Conservation (phyloP, 2,888 invertebrate species). For the Hirtodrosophila cameraria region DNA sequence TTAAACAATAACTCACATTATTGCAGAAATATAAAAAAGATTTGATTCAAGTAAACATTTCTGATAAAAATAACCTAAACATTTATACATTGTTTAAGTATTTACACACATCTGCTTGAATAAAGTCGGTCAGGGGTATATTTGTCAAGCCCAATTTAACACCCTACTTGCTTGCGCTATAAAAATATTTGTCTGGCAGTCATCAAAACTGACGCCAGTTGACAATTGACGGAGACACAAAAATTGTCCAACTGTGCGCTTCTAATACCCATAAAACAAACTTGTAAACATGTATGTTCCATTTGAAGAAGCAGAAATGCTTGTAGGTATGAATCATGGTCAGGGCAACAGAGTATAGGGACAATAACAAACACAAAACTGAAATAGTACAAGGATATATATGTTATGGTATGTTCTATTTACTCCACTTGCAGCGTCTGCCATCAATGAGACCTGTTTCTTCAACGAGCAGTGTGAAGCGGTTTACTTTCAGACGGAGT, state of each 20-base stretch:
- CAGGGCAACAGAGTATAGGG: not conserved
- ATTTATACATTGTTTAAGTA: too few relatives aligned
- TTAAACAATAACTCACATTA: too few relatives aligned
- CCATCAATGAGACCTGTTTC: conserved; percentile 92
- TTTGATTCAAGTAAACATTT: too few relatives aligned
- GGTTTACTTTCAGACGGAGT: conserved; percentile 90
- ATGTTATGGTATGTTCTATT: conserved; percentile 5
- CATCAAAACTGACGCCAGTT: conserved; percentile 39
- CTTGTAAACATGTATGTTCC: conserved; percentile 37
- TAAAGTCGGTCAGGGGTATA: conserved; percentile 1
- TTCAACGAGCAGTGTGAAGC: conserved; percentile 94
- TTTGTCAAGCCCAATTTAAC: conserved; percentile 1
- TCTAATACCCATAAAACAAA: conserved; percentile 26
- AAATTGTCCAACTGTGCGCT: conserved; percentile 5
- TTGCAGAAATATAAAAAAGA: too few relatives aligned
- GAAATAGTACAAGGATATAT: conserved; percentile 9
- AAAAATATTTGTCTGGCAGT: conserved; percentile 43
- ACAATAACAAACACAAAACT: not conserved
- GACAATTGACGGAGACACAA: conserved; percentile 18
- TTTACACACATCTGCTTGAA: conserved; percentile 40
- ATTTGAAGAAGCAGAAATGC: conserved; percentile 22
- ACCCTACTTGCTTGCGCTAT: conserved; percentile 11
- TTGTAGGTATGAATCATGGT: conserved; percentile 32
- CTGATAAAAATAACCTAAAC: too few relatives aligned
- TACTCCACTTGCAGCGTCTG: conserved; percentile 86